Evolutionary conservation across 2,888 invertebrate genomes (phyloP), one percentile per base, ranked within the genome.

Genomic region (Hydraecia micacea): DNA sequence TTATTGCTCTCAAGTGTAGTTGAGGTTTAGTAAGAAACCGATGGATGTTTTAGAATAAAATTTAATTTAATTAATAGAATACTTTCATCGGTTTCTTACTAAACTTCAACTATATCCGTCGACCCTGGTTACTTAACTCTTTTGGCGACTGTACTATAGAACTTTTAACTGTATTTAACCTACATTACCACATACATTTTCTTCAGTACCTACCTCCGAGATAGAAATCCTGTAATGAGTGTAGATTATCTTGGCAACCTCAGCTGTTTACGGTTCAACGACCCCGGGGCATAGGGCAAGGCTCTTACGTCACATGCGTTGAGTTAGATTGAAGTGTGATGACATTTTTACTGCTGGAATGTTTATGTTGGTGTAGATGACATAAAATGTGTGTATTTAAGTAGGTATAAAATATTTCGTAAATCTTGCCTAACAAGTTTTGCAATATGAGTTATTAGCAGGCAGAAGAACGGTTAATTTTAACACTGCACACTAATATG

Each of bases 251-350:
- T 67, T 52, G 13, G 18, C 49, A 80, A 21, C 46, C 32, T 65
- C 9, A 58, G 76, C n/a, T 42, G 55, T 71, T 39, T 2, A 25
- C 60, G 70, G 83, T 84, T 52, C 80, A 70, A 52, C 3, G 84
- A 76, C 73, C 72, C 32, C 62, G 46, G 70, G 58, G 15, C 66
- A 84, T 63, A 76, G 76, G 58, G 81, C 83, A 83, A 79, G 83
- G 76, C 28, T 63, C 36, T 71, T 73, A 58, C 73, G 62, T 71
- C 62, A 55, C 42, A 21, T 11, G 18, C 36, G 58, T 42, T n/a
- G 5, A 9, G 15, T 15, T 36, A 52, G 36, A 11, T 60, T 79
- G 32, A 79, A 28, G 36, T 49, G 39, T 69, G 68, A 69, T 62
- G 68, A 62, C 72, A 73, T 73, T 72, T 62, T 49, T 39, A 58